Evolutionary conservation across 2,888 invertebrate species (phyloP), one percentile per base, ranked within the genome.

Genomic region (Drosophila kuntzei): DNA sequence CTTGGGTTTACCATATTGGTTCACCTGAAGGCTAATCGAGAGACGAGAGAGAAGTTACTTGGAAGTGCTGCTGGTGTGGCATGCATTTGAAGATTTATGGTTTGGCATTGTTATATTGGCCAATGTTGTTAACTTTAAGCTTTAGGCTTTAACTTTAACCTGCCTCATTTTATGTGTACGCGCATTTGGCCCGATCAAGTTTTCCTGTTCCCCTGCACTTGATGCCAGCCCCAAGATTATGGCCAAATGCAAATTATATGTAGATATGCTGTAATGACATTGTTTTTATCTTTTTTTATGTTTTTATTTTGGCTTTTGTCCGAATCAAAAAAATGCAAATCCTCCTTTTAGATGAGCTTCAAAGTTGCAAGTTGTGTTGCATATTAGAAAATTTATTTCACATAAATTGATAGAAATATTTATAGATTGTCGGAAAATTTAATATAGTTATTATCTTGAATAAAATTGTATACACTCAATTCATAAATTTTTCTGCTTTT

Each of bases 61-160:
- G 86, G 86, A 86, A 88, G 85, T 63, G 77, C 79, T 66, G 85
- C 74, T 82, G 84, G 82, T 82, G 82, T 87, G 86, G 83, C 87
- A 89, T 85, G 86, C 89, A 88, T 80, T 74, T 71, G 83, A 71
- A 88, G 88, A 89, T 89, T 89, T 88, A 89, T 86, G 87, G 77
- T 71, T 83, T 77, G 71, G 86, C 86, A 86, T 86, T 86, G 86
- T 86, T 80, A 78, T 72, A 71, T 76, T 75, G 79, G 81, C 67
- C 85, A 78, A 80, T 80, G 86, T 87, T 82, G 87, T 87, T 83
- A 87, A 74, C 81, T 87, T 76, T 68, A 71, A 61, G 25, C 27
- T 29, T 58, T 85, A 84, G 81, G 75, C 77, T 82, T 85, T 87
- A 84, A 79, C 88, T 84, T 77, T 73, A 80, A 70, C 78, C 78